Base-by-base conservation (phyloP, 2,888 invertebrate species). In the Cephus nigrinus region DNA sequence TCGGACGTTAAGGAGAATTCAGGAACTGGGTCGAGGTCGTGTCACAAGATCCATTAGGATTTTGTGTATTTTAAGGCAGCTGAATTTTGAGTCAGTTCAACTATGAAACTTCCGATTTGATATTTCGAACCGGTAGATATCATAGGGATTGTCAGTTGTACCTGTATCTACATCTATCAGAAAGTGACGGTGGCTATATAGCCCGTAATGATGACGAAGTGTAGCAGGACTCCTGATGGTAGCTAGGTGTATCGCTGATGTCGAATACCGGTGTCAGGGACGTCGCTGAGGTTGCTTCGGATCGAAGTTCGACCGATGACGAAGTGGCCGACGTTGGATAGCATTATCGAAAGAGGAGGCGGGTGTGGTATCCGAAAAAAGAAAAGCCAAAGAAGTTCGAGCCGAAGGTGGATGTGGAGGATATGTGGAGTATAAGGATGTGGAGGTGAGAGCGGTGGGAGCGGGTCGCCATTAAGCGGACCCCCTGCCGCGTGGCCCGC, bases 401-500 rank as follows among this genome's bases (percentile, higher is more conserved):
- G 77, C 76, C 74, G 74, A 77, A 77, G 77, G 75, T 76, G 82
- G 77, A 73, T 78, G 79, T 69, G 71, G 74, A 30, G 55, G 55
- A 55, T 78, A 77, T 75, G 68, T 79, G 68, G 68, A 78, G 78
- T 79, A 80, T 80, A 80, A 80, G 80, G 82, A 82, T 79, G 82
- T 78, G 81, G 82, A 85, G 86, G 86, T 55, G 55, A 86, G 86
- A 86, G 88, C 89, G 90, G 90, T 87, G 88, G 86, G 86, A 86
- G 89, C 89, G 89, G 90, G 90, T 91, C 91, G 91, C 91, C 91
- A 91, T 91, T 91, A 91, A 91, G 90, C 88, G 86, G 91, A 90
- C 91, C 91, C 91, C 91, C 91, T 91, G 91, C 89, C 87, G 91
- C 84, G 91, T 91, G 88, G 91, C 91, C 91, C 90, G 90, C 91